phyloP scores from a whole-genome alignment of 2,888 invertebrate species.

The Apoderus coryli region DNA sequence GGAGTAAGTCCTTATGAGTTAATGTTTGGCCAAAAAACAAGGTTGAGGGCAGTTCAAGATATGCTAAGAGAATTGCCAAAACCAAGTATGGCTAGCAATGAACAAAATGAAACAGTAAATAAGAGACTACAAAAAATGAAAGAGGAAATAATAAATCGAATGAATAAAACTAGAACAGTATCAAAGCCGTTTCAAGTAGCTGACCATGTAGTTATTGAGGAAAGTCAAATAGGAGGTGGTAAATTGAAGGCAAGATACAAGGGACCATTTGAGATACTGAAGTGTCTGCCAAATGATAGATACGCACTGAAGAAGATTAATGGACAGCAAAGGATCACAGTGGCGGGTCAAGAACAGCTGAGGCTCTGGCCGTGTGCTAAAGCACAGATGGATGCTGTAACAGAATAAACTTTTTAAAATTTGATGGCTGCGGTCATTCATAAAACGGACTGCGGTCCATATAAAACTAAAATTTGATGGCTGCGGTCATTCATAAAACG shows the following conservation, averaged over 20 bases:
- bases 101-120: too few relatives aligned
- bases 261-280: constrained; percentile 6
- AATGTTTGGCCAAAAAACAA: too few relatives aligned
- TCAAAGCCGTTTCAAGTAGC: constrained; percentile 5
- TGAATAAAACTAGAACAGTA: constrained; percentile 5
- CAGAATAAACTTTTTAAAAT: too few relatives aligned
- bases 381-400: too few relatives aligned
- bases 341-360: constrained; percentile 7
- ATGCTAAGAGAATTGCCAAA: too few relatives aligned
- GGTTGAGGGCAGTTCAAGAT: too few relatives aligned
- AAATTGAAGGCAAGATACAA: constrained; percentile 7
- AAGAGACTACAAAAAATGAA: background rate
- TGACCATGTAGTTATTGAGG: constrained; percentile 4
- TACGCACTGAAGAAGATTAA: constrained; percentile 5
- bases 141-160: constrained; percentile 4
- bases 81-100: too few relatives aligned
- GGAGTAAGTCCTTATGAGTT: too few relatives aligned
- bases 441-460: too few relatives aligned
- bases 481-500: too few relatives aligned
- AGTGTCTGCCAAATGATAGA: background rate
- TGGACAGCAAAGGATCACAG: constrained; percentile 3
- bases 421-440: too few relatives aligned
- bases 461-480: too few relatives aligned
- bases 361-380: constrained; percentile 4
- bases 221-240: constrained; percentile 7